Conservation (phyloP, 2,888 invertebrate genomes). For the Phaedon cochleariae region DNA sequence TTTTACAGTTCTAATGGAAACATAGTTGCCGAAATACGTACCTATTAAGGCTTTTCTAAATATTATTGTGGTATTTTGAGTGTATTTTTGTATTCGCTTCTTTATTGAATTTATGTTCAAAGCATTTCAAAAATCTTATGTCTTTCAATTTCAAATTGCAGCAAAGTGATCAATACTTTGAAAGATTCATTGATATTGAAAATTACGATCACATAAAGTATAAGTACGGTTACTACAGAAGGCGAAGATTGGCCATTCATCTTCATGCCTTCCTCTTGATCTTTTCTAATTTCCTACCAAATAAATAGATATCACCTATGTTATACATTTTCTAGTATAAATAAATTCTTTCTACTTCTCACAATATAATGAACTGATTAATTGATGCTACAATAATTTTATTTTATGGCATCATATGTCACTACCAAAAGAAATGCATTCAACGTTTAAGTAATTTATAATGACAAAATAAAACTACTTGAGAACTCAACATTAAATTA, state of each 20-base stretch:
- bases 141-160: not conserved
- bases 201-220: not conserved
- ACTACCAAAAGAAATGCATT: not conserved
- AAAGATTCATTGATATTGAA: not conserved
- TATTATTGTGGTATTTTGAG: too few relatives aligned
- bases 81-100: too few relatives aligned
- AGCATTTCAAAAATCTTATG: too few relatives aligned
- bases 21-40: too few relatives aligned
- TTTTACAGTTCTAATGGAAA: too few relatives aligned
- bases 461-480: not conserved
- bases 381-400: not conserved
- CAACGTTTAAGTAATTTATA: too few relatives aligned
- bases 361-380: not conserved
- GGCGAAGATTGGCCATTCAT: not conserved
- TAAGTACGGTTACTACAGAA: not conserved
- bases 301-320: not conserved
- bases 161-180: not conserved
- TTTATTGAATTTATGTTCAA: too few relatives aligned
- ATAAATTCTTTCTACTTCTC: not conserved
- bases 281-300: not conserved
- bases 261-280: not conserved
- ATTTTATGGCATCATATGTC: not conserved
- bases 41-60: too few relatives aligned
- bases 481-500: not conserved
- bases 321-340: not conserved